These are phyloP conservation scores for Nycteola revayana DNA, from an alignment of 2,888 invertebrate genomes.

Conservation along the genomic window DNA sequence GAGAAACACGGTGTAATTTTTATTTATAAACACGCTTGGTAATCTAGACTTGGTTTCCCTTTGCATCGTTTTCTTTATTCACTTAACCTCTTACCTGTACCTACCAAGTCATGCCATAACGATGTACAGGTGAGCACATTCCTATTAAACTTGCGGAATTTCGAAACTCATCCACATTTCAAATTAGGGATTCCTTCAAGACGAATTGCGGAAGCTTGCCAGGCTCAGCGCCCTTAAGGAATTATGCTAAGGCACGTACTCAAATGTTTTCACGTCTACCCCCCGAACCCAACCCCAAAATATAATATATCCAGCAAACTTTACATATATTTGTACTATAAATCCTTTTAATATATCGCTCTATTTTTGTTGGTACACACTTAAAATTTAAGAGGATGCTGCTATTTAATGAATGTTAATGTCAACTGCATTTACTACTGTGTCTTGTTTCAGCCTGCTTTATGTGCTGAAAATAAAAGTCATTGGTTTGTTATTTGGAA, in stretches of 20 bases:
- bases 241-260: constrained; percentile 80
- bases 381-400: constrained; percentile 71
- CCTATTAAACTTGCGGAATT: constrained; percentile 52
- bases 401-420: constrained; percentile 78
- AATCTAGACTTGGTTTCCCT: no score
- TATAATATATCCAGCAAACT: constrained; percentile 81
- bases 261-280: constrained; percentile 78
- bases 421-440: constrained; percentile 65
- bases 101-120: no score
- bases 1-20: no score
- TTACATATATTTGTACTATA: constrained; percentile 82
- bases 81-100: no score
- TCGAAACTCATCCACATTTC: constrained; percentile 74
- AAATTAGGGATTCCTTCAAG: constrained; percentile 80
- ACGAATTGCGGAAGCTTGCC: constrained; percentile 77
- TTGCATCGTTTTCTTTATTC: no score
- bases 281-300: constrained; percentile 74
- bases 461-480: constrained; percentile 33
- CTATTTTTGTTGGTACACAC: constrained; percentile 77
- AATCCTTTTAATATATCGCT: constrained; percentile 80
- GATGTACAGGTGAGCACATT: background rate
- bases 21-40: no score
- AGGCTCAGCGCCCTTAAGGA: constrained; percentile 71
- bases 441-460: constrained; percentile 42
- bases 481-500: constrained; percentile 16